These are phyloP conservation scores for Oreochromis tanganicae DNA, from an alignment of 2,113 vertebrate genomes.

Conservation along the genomic window DNA sequence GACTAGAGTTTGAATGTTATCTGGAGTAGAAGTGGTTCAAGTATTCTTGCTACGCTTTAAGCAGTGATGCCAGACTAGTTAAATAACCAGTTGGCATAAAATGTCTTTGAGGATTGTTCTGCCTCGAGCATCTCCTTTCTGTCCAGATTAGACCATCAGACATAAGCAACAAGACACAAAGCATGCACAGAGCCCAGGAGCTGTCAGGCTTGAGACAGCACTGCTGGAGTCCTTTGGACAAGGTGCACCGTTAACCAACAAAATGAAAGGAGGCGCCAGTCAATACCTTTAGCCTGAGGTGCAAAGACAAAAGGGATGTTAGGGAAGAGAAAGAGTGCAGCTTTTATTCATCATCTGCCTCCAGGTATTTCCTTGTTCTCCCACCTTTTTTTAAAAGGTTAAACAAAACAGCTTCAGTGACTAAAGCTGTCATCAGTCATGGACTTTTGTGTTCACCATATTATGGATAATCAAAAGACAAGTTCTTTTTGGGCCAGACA, in stretches of 20 bases:
- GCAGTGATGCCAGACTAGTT: background rate
- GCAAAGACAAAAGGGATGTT: background rate
- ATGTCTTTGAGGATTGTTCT: background rate
- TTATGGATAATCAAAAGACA: background rate
- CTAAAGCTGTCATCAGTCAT: background rate
- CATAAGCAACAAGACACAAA: background rate
- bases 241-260: background rate
- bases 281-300: constrained; percentile 22
- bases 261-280: constrained; percentile 25
- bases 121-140: background rate
- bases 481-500: background rate
- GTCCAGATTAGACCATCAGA: background rate
- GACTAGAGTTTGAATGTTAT: background rate
- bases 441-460: background rate
- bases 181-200: background rate
- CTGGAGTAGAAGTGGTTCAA: background rate
- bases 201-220: background rate
- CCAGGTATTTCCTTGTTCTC: background rate
- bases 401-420: background rate
- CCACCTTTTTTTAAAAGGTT: background rate
- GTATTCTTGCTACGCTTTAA: background rate
- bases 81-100: background rate
- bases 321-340: background rate
- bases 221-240: background rate
- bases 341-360: background rate